phyloP scores from a whole-genome alignment of 2,888 invertebrate genomes.

The Azorinus chamasolen region DNA sequence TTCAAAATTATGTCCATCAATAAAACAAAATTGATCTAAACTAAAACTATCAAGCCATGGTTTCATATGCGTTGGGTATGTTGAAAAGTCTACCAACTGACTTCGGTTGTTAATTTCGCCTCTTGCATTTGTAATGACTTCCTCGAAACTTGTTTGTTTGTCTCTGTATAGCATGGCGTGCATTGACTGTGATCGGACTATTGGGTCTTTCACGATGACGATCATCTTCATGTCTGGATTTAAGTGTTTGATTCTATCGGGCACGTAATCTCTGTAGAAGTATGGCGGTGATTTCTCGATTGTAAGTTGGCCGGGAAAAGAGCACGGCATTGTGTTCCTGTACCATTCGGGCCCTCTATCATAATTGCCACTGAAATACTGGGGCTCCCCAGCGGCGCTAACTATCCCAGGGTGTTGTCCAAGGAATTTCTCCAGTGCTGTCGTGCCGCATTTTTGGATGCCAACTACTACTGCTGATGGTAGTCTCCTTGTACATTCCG shows the following conservation, averaged over 20 bases:
- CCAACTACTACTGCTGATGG: constrained; percentile 86
- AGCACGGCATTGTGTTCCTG: constrained; percentile 93
- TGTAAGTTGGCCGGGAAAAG: constrained; percentile 95
- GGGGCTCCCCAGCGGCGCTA: constrained; percentile 91
- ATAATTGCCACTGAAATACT: constrained; percentile 97
- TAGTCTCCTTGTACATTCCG: constrained; percentile 65
- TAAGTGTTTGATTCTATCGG: constrained; percentile 96
- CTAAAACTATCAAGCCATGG: too few species aligned
- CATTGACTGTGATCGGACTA: constrained; percentile 96
- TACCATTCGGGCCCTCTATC: constrained; percentile 97
- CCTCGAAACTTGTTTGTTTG: too few species aligned
- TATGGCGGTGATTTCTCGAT: constrained; percentile 99
- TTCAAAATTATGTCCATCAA: too few species aligned
- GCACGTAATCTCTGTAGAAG: constrained; percentile 97
- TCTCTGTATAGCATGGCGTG: too few species aligned
- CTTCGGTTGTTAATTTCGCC: too few species aligned
- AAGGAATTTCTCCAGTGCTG: constrained; percentile 86
- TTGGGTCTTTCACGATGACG: constrained; percentile 97
- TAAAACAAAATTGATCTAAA: too few species aligned
- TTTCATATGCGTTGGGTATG: too few species aligned
- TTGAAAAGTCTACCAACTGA: too few species aligned
- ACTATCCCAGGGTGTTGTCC: constrained; percentile 90
- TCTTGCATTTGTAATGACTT: too few species aligned
- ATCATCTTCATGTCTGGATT: constrained; percentile 95
- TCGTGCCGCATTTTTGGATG: constrained; percentile 86